phyloP scores from a whole-genome alignment of 1,140 invertebrate genomes.

The Yoshiicerus persimilis region DNA sequence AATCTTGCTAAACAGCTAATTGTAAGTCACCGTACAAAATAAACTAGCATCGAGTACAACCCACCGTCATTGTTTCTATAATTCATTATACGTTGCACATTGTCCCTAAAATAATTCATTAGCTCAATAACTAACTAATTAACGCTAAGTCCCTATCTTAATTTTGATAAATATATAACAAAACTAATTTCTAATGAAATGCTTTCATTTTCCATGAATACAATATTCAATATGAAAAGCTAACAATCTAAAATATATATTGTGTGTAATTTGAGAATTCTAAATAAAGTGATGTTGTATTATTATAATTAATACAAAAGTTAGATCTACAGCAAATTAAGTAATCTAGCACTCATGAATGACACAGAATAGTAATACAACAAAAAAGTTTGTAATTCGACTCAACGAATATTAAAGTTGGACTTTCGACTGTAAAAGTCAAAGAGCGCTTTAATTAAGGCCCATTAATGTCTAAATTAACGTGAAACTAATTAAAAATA shows the following conservation, averaged over 20 bases:
- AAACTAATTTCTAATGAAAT: no score
- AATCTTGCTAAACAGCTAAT: not conserved
- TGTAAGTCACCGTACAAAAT: conserved; percentile 9
- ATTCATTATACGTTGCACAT: conserved; percentile 1
- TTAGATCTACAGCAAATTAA: not conserved
- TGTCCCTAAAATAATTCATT: not conserved
- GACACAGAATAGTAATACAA: no score
- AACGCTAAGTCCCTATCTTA: not conserved
- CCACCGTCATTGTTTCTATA: not conserved
- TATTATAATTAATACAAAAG: not conserved
- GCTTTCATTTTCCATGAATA: no score
- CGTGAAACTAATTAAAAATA: not conserved
- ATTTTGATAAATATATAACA: no score
- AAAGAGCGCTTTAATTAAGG: no score
- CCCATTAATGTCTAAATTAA: no score
- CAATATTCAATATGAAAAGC: not conserved
- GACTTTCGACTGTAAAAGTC: not conserved
- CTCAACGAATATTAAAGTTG: not conserved
- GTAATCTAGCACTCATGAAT: not conserved
- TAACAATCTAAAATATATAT: not conserved
- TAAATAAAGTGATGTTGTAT: no score
- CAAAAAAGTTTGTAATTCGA: not conserved
- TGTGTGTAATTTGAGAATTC: not conserved
- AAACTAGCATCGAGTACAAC: conserved; percentile 22
- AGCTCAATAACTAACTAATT: not conserved